Percentiles rank a stretch among this genome's conserved stretches.
phyloP scores from a whole-genome alignment of 2,797 vertebrate genomes.

The Eremophila alpestris region DNA sequence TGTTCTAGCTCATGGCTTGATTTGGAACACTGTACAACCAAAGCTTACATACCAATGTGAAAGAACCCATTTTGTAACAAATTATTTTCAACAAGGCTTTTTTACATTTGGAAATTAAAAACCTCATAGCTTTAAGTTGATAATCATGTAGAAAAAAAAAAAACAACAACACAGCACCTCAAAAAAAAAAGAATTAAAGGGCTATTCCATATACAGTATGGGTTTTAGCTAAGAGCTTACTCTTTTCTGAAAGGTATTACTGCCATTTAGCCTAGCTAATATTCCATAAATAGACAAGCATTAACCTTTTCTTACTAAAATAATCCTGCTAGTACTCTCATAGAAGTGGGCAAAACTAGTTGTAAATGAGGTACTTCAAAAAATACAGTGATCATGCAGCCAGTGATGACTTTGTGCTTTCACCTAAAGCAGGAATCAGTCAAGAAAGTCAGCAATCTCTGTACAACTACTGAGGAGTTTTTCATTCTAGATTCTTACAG shows the following conservation, averaged over 20 bases:
- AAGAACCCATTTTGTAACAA: background rate
- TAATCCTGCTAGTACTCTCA: background rate
- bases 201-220: background rate
- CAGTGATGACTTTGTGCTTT: background rate
- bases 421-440: background rate
- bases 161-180: background rate
- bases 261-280: background rate
- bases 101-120: background rate
- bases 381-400: background rate
- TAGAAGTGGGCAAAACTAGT: background rate
- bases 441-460: background rate
- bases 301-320: background rate
- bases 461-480: background rate
- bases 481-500: background rate
- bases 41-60: background rate
- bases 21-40: background rate
- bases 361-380: background rate
- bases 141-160: background rate
- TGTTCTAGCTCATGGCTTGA: background rate
- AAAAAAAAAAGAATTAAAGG: background rate
- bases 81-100: background rate
- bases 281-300: background rate
- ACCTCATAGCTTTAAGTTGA: background rate
- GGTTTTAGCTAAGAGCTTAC: background rate
- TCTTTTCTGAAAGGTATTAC: background rate